phyloP scores from a whole-genome alignment of 2,113 vertebrate genomes.

The Sylvicapra grimmia region DNA sequence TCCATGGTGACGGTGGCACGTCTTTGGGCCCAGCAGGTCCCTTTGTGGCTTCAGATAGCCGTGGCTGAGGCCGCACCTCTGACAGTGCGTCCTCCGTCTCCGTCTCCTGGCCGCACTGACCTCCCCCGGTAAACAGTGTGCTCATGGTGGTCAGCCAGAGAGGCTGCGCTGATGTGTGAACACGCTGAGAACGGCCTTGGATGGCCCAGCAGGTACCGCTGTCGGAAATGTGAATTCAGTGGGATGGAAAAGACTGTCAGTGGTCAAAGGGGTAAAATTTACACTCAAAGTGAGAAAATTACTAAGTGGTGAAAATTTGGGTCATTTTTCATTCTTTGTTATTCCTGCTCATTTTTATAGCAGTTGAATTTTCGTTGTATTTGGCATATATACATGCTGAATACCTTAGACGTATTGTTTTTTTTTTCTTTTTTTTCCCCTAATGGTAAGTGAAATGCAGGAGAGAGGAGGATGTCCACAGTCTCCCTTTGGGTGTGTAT shows the following conservation, averaged over 20 bases:
- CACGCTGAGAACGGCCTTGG: not conserved
- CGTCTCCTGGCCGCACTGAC: fast-evolving
- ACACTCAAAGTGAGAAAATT: not conserved
- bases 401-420: not conserved
- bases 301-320: not conserved
- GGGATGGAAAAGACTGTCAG: not conserved
- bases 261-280: not conserved
- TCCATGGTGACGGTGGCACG: fast-evolving
- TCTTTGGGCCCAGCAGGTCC: too few species aligned
- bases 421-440: not conserved
- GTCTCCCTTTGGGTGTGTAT: not conserved
- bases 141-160: too few species aligned
- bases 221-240: not conserved
- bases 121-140: not conserved
- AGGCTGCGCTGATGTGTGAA: not conserved
- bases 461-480: not conserved
- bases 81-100: not conserved
- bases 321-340: not conserved
- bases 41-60: not conserved
- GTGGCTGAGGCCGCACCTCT: fast-evolving
- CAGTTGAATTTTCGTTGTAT: not conserved
- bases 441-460: not conserved
- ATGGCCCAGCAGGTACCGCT: not conserved
- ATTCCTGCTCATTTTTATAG: not conserved
- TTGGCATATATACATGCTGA: not conserved